Percentiles rank a stretch among this genome's conserved stretches.
phyloP scores from a whole-genome alignment of 2,888 invertebrate species.

The Drosophila sordidula region DNA sequence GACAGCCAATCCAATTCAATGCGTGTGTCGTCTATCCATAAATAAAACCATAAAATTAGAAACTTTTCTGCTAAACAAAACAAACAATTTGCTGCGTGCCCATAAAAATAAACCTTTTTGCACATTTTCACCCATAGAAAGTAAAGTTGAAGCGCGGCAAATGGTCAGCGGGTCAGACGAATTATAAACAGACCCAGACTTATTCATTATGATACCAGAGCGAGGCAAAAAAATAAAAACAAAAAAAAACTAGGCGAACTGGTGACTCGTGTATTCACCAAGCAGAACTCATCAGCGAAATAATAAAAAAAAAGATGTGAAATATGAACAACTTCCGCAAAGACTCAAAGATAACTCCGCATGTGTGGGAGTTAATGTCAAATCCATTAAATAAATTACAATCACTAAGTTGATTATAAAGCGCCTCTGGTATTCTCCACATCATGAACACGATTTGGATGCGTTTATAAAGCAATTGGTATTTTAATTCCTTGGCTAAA shows the following conservation, averaged over 20 bases:
- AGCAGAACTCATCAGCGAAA: constrained; percentile 32
- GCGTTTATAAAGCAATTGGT: constrained; percentile 17
- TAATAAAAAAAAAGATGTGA: constrained; percentile 11
- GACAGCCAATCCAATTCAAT: constrained; percentile 41
- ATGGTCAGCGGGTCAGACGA: constrained; percentile 55
- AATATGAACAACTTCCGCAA: neutral
- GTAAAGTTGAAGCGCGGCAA: constrained; percentile 54
- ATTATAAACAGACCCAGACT: constrained; percentile 49
- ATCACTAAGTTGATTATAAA: constrained; percentile 2
- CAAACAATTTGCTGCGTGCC: constrained; percentile 49
- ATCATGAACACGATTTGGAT: constrained; percentile 18
- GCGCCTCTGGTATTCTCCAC: constrained; percentile 11
- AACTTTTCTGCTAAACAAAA: constrained; percentile 59
- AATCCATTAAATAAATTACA: constrained; percentile 39
- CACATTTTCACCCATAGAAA: constrained; percentile 62
- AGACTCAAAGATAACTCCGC: constrained; percentile 33
- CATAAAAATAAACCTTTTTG: constrained; percentile 42
- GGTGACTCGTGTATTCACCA: constrained; percentile 14
- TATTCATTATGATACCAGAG: constrained; percentile 45
- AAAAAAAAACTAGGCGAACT: constrained; percentile 41
- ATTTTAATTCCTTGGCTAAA: constrained; percentile 1
- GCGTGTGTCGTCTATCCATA: constrained; percentile 20
- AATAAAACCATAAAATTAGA: constrained; percentile 55
- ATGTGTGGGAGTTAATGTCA: constrained; percentile 20
- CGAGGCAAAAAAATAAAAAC: constrained; percentile 2